Evolutionary conservation across 1,140 invertebrate species (phyloP).

Genomic region (Tetragnatha versicolor): DNA sequence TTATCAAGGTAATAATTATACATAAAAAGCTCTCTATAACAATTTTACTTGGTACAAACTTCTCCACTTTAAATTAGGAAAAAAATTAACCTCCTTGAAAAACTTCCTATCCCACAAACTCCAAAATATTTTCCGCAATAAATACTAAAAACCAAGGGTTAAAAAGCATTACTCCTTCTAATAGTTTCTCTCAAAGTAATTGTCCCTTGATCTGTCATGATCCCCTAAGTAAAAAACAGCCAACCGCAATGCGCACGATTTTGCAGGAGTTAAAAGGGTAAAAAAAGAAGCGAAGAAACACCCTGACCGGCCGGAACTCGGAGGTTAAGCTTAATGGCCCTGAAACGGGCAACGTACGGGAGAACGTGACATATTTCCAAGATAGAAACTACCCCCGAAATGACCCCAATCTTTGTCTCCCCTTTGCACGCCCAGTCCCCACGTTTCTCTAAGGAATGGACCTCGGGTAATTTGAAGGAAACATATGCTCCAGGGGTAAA

Average conservation of each 20-base stretch:
- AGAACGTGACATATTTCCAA: conserved; percentile 48
- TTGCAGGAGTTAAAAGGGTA: conserved; percentile 42
- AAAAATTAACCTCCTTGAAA: background rate
- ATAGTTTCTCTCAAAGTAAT: background rate
- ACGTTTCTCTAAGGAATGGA: conserved; percentile 45
- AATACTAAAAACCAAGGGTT: background rate
- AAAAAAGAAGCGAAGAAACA: background rate
- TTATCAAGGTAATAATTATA: too few species aligned
- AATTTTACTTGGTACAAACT: too few species aligned
- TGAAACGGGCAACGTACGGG: conserved; percentile 43
- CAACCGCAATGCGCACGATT: conserved; percentile 45
- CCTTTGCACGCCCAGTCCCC: conserved; percentile 1
- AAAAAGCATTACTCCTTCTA: background rate
- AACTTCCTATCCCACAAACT: too few species aligned
- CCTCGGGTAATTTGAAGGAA: conserved; percentile 48
- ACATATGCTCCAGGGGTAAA: conserved; percentile 37
- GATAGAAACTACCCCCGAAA: conserved; percentile 39
- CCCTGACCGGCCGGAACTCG: conserved; percentile 46
- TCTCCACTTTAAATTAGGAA: background rate
- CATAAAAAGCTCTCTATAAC: too few species aligned
- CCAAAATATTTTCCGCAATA: too few species aligned
- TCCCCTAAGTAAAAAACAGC: background rate
- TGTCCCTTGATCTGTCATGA: conserved; percentile 1
- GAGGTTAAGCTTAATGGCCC: conserved; percentile 52
- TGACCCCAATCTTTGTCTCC: conserved; percentile 26